Evolutionary conservation across 92 coral and sea anemone species (phyloP).

Genomic region (Zoanthus sociatus): DNA sequence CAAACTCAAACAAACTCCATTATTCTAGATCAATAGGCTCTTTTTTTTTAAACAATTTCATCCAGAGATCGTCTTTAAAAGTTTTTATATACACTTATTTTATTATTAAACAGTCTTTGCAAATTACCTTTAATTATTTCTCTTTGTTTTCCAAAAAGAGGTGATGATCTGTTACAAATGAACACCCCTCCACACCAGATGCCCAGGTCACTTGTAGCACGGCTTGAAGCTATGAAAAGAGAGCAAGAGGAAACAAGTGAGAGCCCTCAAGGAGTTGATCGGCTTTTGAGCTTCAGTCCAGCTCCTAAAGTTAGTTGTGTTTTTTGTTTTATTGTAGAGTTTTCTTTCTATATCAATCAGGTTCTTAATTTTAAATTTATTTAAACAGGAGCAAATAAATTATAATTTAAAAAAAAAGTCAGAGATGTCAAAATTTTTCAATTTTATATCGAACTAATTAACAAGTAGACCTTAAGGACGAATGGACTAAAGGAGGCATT

Average conservation of each 20-base stretch:
- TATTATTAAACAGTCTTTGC: neutral
- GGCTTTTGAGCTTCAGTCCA: constrained; percentile 80
- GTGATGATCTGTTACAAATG: constrained; percentile 86
- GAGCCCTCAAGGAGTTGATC: constrained; percentile 75
- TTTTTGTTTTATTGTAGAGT: neutral
- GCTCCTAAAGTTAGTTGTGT: constrained; percentile 44
- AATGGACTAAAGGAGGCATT: too few relatives aligned
- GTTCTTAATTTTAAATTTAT: too few relatives aligned
- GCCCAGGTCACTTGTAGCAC: constrained; percentile 42
- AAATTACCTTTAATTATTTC: neutral
- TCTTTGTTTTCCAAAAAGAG: neutral
- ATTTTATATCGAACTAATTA: too few relatives aligned
- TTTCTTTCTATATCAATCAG: neutral
- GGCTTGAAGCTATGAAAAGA: constrained; percentile 50
- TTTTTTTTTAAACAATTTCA: too few relatives aligned
- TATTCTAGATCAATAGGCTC: too few relatives aligned
- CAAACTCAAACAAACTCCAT: too few relatives aligned
- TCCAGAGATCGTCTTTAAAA: too few relatives aligned
- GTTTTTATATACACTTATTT: neutral
- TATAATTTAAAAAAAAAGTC: too few relatives aligned
- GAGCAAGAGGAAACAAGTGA: constrained; percentile 24
- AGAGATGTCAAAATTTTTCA: too few relatives aligned
- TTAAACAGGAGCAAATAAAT: too few relatives aligned
- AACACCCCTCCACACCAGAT: constrained; percentile 76
- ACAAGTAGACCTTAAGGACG: too few relatives aligned